Base-by-base conservation (phyloP, 2,888 invertebrate species). In the Andrena flavipes region DNA sequence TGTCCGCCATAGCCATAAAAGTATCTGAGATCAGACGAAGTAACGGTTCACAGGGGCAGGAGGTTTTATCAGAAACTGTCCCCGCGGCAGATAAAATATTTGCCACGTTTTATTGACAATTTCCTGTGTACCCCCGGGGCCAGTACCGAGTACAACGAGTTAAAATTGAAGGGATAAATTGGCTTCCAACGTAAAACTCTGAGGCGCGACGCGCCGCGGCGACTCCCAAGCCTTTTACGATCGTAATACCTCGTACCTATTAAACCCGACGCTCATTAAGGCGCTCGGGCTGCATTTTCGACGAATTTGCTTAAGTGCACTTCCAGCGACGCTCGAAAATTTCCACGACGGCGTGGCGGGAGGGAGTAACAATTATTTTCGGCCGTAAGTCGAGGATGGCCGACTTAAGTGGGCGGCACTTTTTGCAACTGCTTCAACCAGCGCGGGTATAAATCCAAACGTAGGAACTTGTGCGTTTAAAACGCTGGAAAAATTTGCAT, bases 231-330 rank as follows among this genome's bases (percentile, higher is more conserved):
- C 82, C 69, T 73, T 73, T 70, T 63, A 64, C 79, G 86, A 72
- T 82, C 68, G 59, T 59, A 74, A 82, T 76, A 49, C 67, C 62
- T 42, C 67, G 67, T 35, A 54, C 62, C 68, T 85, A 68, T 82
- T 82, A 83, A 85, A 71, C 63, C 23, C 67, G 42, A 67, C 73
- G 68, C 64, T 76, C 74, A 65, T 85, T 82, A 76, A 70, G 71
- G 56, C 42, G 33, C 29, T 10, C 49, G n/a, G 26, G 65, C 7
- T 63, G 64, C 54, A 75, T 75, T 75, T 80, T 67, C 81, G 64
- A 60, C 69, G 80, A 71, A 82, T 80, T 75, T 74, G 60, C 74
- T 49, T 71, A 75, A 75, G 70, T 71, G 81, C 80, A 59, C 64
- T 56, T 49, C 23, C 13, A 6, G 16, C 16, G 62, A n/a, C 56